Percentiles rank a stretch among this genome's conserved stretches.
These are phyloP conservation scores for Phataginus tetradactyla DNA, from an alignment of 2,797 vertebrate genomes.

Conservation along the genomic window DNA sequence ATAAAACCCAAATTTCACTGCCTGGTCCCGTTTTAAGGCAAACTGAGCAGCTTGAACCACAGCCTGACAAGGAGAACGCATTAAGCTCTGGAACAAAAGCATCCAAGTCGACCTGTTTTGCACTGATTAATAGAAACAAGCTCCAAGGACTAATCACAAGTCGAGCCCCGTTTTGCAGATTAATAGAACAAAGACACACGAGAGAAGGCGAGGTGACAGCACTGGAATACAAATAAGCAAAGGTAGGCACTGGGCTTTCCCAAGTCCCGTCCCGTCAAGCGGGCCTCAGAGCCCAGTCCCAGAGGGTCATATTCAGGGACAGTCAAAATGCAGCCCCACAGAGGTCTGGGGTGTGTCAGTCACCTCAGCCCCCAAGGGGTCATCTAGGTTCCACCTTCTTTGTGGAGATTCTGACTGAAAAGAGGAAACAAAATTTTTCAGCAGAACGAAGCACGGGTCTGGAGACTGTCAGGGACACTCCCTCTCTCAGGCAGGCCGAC, in stretches of 20 bases:
- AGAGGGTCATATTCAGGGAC: neutral
- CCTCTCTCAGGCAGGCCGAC: neutral
- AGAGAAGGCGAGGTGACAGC: slow-evolving; percentile 80
- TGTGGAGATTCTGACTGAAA: slow-evolving; percentile 11
- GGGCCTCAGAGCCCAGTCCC: slow-evolving; percentile 3
- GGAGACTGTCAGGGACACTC: neutral
- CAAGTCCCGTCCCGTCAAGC: slow-evolving; percentile 68
- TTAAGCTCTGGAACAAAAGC: slow-evolving; percentile 82
- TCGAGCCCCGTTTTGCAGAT: slow-evolving; percentile 87
- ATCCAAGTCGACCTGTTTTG: slow-evolving; percentile 82
- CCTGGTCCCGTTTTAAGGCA: slow-evolving; percentile 66
- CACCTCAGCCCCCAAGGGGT: neutral
- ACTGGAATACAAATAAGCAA: slow-evolving; percentile 86
- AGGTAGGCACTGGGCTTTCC: slow-evolving; percentile 78
- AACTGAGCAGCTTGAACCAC: slow-evolving; percentile 19
- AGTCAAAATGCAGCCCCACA: neutral
- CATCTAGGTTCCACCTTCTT: neutral
- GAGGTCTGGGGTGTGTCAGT: neutral
- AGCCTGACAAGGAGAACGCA: slow-evolving; percentile 78
- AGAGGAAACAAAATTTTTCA: neutral
- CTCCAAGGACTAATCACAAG: slow-evolving; percentile 88
- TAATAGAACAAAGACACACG: slow-evolving; percentile 86
- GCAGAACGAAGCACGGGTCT: neutral
- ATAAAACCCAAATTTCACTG: slow-evolving; percentile 67
- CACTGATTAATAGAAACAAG: slow-evolving; percentile 88